phyloP scores from a whole-genome alignment of 2,113 vertebrate genomes.

The Clarias macrocephalus region DNA sequence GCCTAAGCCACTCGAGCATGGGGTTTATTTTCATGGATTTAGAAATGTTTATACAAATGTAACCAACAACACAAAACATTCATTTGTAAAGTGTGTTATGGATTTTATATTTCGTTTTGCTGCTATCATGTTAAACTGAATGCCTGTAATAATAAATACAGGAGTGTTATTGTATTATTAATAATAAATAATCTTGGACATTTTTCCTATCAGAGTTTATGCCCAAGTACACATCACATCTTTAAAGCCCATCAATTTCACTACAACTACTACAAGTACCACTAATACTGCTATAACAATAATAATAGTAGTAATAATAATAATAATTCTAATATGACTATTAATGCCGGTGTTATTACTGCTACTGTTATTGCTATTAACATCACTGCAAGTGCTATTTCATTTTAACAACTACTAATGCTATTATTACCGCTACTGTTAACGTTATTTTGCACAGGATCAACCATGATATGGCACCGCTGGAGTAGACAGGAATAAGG shows the following conservation, averaged over 20 bases:
- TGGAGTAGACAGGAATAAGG: too few species aligned
- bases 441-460: too few species aligned
- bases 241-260: background rate
- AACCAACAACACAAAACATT: background rate
- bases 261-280: background rate
- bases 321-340: background rate
- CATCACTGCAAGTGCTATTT: background rate
- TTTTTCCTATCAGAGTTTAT: background rate
- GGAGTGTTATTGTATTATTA: background rate
- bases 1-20: background rate
- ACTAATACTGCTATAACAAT: background rate
- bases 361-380: background rate
- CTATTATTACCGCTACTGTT: background rate
- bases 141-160: background rate
- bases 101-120: background rate
- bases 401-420: background rate
- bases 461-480: too few species aligned
- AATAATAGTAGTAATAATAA: background rate
- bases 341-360: background rate
- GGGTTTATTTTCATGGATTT: slow-evolving; percentile 16
- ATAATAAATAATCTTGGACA: background rate
- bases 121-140: background rate
- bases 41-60: background rate
- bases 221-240: background rate
- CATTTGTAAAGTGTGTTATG: background rate